Evolutionary conservation across 1,140 invertebrate species (phyloP), one percentile per base, ranked within the genome.

Genomic region (Schlechtendalia chinensis): DNA sequence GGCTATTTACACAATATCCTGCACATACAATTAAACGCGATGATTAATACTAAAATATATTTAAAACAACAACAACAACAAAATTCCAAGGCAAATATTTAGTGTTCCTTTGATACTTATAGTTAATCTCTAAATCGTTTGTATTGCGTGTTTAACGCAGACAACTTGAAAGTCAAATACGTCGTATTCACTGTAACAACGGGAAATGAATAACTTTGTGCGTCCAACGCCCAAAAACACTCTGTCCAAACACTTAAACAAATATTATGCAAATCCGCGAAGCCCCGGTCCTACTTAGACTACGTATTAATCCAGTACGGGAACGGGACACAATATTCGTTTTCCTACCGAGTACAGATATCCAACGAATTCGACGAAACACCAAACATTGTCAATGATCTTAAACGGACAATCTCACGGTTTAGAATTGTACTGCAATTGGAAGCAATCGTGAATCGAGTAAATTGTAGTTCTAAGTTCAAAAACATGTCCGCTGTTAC

Each of bases 191-290:
- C 3, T 54, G 17, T 54, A 54, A n/a, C 27, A 54, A 72, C 47
- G 27, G 16, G 54, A 71, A 72, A 72, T 54, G 24, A 72, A 72
- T 54, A 29, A 72, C 50, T 72, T 53, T 72, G 53, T 72, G 29
- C 24, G 54, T 72, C 24, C n/a, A 29, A 54, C 47, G 1, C 47
- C 8, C 69, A 10, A 54, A 29, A 72, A 54, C 50, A 54, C 24
- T 24, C 11, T 72, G 10, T 29, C 24, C 50, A 72, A 72, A 72
- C 69, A 72, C 47, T 72, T 22, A 54, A 72, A 53, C 47, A 72
- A 71, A 72, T 72, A 72, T 72, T 72, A 72, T 72, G 69, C 50
- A 72, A 72, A 72, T 72, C 69, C 69, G 17, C 5, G 5, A 54
- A 72, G 47, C 54, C 69, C 17, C 47, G 29, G 54, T 54, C 16